Base-by-base conservation (phyloP, 2,113 vertebrate species). In the Sylvicapra grimmia region DNA sequence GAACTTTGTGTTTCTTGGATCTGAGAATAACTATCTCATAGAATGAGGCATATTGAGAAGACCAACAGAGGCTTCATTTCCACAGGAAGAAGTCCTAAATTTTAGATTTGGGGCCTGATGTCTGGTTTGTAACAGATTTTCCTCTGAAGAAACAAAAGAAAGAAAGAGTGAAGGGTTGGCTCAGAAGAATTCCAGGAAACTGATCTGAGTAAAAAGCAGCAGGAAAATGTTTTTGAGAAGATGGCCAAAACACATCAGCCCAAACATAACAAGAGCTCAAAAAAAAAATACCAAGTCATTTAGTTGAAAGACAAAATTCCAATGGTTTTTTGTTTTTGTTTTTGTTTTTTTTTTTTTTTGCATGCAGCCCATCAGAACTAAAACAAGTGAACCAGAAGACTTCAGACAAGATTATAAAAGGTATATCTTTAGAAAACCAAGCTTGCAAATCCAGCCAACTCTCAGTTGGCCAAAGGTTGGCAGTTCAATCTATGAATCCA, bases 301-400 rank as follows among this genome's bases (percentile, higher is more conserved):
- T 93, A 63, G 44, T 19, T 93, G 86, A 96, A 93, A 88, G 82
- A 92, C 75, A 79, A 83, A 95, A 93, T 97, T 89, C 68, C 83
- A 84, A 31, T 86, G 47, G 4, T 82, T 89, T 86, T 53, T 83
- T 65, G 86, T 49, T 86, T 86, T 56, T 86, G n/a, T n/a, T n/a
- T n/a, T n/a, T n/a, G n/a, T 40, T 40, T 40, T 40, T 40, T 40
- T 40, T 54, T 86, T 87, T 56, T 83, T 47, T 8, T 88, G 19
- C 31, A 40, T 1, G 13, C 10, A 86, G 29, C 31, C 58, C 51
- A 75, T 53, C 47, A 95, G 56, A 97, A 84, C 54, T 56, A 82
- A 90, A 88, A n/a, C 82, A 93, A 86, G 47, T 51, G 21, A 91
- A 40, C 44, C 59, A 68, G 15, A 19, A 88, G 27, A 58, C 10